Base-by-base conservation (phyloP, 2,888 invertebrate species). In the Drosophila dives region DNA sequence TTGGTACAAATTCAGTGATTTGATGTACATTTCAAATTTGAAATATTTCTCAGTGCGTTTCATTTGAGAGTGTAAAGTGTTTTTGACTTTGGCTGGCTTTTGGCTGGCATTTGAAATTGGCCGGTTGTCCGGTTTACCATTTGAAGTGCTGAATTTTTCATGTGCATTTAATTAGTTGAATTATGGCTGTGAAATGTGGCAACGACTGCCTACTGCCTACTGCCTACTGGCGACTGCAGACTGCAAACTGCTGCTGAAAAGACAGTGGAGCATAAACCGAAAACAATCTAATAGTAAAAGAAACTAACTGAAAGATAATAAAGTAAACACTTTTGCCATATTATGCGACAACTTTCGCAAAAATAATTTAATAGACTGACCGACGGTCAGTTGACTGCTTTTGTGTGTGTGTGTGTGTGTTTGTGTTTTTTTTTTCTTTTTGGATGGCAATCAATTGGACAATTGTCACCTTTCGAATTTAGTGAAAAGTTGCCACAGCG, bases 91-190 rank as follows among this genome's bases (percentile, higher is more conserved):
- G 55, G 62, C 63, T 48, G 55, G 62, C 66, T 80, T 73, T 80
- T 60, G 75, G 60, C 68, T 75, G 82, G 69, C 68, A 80, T 81
- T 82, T 74, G 36, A n/a, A 64, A 73, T 45, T 45, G 45, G 3
- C 45, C 12, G 20, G 20, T 45, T 45, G 45, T 15, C n/a, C 72
- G 77, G 82, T 77, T 86, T 86, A 81, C 86, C 86, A 83, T 90
- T 86, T 87, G 59, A 86, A 88, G 86, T 88, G 87, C 80, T 90
- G 86, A 86, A 87, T 87, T 89, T 90, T 89, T 87, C 90, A 87
- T 90, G 90, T 84, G 87, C 89, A 87, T 87, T 88, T 88, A 88
- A 88, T 88, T 88, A 88, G 90, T 88, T 84, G 89, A 90, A 88
- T 89, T 88, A 90, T 88, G 87, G 90, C 86, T 78, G 82, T 77